Evolutionary conservation across 2,797 vertebrate species (phyloP).

Genomic region (Crenichthys baileyi): DNA sequence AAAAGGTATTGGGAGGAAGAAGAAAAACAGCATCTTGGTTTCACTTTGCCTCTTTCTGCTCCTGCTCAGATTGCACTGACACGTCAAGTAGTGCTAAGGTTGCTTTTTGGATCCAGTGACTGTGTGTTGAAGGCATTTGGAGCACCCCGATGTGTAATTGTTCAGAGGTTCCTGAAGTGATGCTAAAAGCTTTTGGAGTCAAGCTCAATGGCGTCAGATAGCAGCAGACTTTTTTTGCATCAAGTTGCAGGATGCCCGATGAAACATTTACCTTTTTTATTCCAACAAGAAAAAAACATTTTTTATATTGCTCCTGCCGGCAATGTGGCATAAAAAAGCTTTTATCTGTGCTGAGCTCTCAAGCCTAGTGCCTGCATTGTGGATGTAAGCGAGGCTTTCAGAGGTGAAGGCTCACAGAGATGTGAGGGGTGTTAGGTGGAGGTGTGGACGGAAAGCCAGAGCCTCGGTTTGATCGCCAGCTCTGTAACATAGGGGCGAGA

Average conservation of each 20-base stretch:
- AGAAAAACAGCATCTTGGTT: slow-evolving; percentile 14
- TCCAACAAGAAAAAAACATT: slow-evolving; percentile 28
- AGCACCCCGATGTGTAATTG: slow-evolving; percentile 26
- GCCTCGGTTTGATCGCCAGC: slow-evolving; percentile 35
- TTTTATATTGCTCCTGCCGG: slow-evolving; percentile 21
- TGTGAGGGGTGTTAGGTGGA: slow-evolving; percentile 15
- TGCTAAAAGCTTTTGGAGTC: slow-evolving; percentile 61
- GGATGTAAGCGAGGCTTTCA: slow-evolving; percentile 17
- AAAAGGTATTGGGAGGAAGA: slow-evolving; percentile 35
- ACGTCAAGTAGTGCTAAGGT: slow-evolving; percentile 18
- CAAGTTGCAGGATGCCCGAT: slow-evolving; percentile 17
- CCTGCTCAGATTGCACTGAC: slow-evolving; percentile 13
- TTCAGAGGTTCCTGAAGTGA: slow-evolving; percentile 41
- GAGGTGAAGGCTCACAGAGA: slow-evolving; percentile 46
- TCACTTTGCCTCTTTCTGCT: slow-evolving; percentile 19
- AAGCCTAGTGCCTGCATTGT: slow-evolving; percentile 16
- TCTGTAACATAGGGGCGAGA: slow-evolving; percentile 7
- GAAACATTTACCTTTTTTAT: slow-evolving; percentile 48
- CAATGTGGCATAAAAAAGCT: slow-evolving; percentile 75
- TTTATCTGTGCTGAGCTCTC: slow-evolving; percentile 56
- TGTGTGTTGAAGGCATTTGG: slow-evolving; percentile 20
- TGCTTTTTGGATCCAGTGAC: slow-evolving; percentile 19
- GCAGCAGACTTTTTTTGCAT: slow-evolving; percentile 26
- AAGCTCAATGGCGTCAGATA: slow-evolving; percentile 18
- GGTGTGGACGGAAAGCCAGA: slow-evolving; percentile 28